These are phyloP conservation scores for Apodemus agrarius DNA, from an alignment of 2,797 vertebrate species.

Conservation along the genomic window DNA sequence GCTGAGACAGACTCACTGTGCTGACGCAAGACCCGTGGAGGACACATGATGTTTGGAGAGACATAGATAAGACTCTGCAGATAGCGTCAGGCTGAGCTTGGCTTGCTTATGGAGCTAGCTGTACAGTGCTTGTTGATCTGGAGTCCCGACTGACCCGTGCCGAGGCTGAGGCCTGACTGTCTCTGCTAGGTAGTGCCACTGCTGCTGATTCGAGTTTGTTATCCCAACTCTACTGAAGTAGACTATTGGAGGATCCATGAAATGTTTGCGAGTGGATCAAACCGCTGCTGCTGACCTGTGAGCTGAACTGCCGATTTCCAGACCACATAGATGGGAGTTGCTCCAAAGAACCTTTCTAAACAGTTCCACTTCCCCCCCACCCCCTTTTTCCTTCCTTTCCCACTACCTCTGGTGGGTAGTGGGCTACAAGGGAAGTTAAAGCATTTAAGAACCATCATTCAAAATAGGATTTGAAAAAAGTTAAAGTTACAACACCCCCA, in stretches of 20 bases:
- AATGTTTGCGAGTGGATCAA: not conserved
- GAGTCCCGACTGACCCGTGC: not conserved
- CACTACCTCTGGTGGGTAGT: not conserved
- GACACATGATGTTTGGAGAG: not conserved
- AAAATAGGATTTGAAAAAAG: not conserved
- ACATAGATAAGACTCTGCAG: not conserved
- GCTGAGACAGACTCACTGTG: not conserved
- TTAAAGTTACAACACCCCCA: not conserved
- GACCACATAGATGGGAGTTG: not conserved
- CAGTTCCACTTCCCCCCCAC: not conserved
- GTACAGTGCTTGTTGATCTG: not conserved
- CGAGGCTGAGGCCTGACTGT: not conserved
- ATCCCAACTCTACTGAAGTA: not conserved
- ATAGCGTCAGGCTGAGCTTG: not conserved
- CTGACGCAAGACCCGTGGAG: not conserved
- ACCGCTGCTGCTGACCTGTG: not conserved
- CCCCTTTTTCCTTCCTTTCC: not conserved
- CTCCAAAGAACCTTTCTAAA: not conserved
- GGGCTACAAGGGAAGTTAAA: not conserved
- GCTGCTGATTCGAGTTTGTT: not conserved
- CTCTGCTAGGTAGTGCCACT: not conserved
- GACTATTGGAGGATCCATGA: not conserved
- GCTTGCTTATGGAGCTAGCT: not conserved
- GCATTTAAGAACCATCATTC: not conserved
- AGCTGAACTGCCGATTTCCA: not conserved